phyloP scores from a whole-genome alignment of 2,113 vertebrate genomes.

The Orthonyx spaldingii region DNA sequence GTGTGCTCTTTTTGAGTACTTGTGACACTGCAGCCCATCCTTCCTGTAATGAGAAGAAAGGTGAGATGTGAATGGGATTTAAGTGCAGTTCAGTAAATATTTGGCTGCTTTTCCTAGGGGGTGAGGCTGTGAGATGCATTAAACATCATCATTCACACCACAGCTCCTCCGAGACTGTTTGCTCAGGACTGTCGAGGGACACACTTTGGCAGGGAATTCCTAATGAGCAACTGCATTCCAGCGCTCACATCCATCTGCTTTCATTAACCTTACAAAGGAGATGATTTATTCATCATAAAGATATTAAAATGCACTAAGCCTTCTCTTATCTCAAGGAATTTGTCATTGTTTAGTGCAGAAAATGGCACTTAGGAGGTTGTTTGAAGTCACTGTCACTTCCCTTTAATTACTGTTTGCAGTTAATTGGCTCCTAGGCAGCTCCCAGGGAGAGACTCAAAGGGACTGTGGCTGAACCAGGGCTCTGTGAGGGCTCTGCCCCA shows the following conservation, averaged over 20 bases:
- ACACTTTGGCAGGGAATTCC: background rate
- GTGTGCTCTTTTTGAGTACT: background rate
- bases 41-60: background rate
- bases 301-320: slow-evolving; percentile 18
- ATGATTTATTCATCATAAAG: slow-evolving; percentile 38
- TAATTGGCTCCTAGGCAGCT: background rate
- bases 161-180: background rate
- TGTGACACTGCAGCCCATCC: background rate
- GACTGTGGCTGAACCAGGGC: background rate
- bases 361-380: background rate
- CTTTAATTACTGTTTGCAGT: background rate
- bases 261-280: background rate
- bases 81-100: background rate
- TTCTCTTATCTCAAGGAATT: background rate
- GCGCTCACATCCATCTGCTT: background rate
- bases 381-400: background rate
- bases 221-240: background rate
- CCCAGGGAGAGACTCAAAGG: background rate
- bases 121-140: background rate
- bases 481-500: background rate
- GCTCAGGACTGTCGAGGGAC: background rate
- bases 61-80: background rate
- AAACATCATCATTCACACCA: background rate
- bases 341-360: slow-evolving; percentile 21
- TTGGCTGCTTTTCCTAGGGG: background rate